Base-by-base conservation (phyloP, 30 jellyfish, hydroid and myxozoan genomes). In the Phacellophora camtschatica region DNA sequence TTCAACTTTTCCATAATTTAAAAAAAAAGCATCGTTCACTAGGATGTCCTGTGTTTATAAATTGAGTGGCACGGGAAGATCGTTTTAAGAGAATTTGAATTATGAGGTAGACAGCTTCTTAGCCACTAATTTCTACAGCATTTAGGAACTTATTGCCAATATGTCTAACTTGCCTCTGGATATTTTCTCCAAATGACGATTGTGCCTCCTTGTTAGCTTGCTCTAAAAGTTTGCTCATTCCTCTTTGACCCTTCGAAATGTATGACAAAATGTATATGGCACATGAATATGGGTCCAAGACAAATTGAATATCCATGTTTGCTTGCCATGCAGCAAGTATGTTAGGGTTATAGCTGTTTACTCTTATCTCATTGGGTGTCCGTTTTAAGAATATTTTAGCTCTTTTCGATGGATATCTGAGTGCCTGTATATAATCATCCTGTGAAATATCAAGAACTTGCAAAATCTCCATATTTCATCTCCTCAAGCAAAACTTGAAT, bases 81-180 rank as follows among this genome's bases (percentile, higher is more conserved):
- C 77, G 42, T 31, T 71, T 71, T 15, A 71, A 35, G 27, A 81
- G 85, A 15, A 71, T 43, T 30, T 71, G 85, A 23, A 71, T 27
- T 16, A 46, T 25, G 27, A 71, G 33, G 36, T 71, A 71, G 16
- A 71, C 85, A 27, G 85, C 78, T 48, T 71, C 85, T 32, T 71
- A 81, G 33, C 81, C 85, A 71, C 85, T 71, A 50, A 71, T 50
- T 32, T 71, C 85, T 6, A 50, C 77, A 71, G 85, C 85, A 48
- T 71, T 43, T 29, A 71, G 28, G 46, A 71, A 71, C 16, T 71
- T 71, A 33, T 71, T 71, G 10, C 85, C 85, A 10, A 71, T 71
- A 1, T 43, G 78, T 31, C 82, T 33, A 11, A 67, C 82, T 39
- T 42, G 29, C 29, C 37, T 71, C 11, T 25, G 33, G 16, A 71